Conservation (phyloP, 2,113 vertebrate genomes). For the Craseonycteris thonglongyai region DNA sequence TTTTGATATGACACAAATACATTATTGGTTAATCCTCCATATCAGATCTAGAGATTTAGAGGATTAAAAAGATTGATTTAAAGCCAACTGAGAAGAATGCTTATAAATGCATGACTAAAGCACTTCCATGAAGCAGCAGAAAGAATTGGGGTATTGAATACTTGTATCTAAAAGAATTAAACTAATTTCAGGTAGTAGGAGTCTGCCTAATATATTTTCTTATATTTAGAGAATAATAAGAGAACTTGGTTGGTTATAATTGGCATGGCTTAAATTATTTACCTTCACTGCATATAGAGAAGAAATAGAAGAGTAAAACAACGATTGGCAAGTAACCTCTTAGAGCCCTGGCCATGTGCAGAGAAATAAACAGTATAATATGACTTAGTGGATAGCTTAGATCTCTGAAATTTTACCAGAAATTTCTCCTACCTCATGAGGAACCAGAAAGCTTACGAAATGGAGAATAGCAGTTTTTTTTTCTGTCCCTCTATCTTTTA, state of each 20-base stretch:
- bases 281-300: background rate
- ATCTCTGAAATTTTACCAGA: background rate
- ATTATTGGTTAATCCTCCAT: conserved; percentile 52
- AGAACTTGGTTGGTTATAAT: background rate
- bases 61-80: conserved; percentile 46
- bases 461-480: background rate
- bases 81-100: background rate
- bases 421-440: background rate
- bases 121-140: background rate
- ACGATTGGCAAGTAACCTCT: background rate
- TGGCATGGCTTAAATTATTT: background rate
- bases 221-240: background rate
- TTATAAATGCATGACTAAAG: background rate
- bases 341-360: background rate
- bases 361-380: background rate
- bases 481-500: background rate
- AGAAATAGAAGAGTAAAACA: background rate
- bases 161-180: background rate
- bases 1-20: conserved; percentile 40
- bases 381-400: background rate
- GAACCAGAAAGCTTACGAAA: background rate
- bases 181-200: background rate
- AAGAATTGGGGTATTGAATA: background rate
- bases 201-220: background rate
- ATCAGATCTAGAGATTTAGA: conserved; percentile 34